phyloP scores from a whole-genome alignment of 2,797 vertebrate genomes.

The Xiphorhynchus erythropygius region DNA sequence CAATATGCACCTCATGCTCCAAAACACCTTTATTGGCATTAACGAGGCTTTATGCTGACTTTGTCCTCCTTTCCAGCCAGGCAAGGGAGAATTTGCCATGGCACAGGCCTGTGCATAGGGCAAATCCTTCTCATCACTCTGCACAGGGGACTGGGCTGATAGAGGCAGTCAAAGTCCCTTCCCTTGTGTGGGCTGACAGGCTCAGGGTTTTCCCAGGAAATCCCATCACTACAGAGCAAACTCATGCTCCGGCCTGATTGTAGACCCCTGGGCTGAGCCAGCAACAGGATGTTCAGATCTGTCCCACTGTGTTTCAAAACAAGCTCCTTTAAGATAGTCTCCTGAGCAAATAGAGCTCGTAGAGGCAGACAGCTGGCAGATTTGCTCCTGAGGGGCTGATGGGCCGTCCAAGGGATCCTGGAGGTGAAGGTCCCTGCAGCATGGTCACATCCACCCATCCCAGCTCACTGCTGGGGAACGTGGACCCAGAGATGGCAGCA shows the following conservation, averaged over 20 bases:
- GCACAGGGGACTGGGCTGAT: rapidly evolving
- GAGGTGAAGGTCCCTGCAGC: not conserved
- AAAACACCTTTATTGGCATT: not conserved
- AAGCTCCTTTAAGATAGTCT: not conserved
- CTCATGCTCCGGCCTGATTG: rapidly evolving
- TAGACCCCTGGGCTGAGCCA: not conserved
- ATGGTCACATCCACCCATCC: rapidly evolving
- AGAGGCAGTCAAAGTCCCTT: not conserved
- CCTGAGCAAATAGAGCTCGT: not conserved
- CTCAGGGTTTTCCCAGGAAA: not conserved
- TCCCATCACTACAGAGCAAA: not conserved
- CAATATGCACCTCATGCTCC: not conserved
- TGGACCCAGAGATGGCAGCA: not conserved
- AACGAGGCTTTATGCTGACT: not conserved
- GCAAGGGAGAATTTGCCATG: not conserved
- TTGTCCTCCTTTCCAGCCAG: not conserved
- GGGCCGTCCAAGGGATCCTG: not conserved
- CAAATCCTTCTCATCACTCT: not conserved
- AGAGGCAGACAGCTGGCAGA: rapidly evolving
- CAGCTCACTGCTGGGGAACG: not conserved
- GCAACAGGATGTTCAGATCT: not conserved
- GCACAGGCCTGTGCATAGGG: not conserved
- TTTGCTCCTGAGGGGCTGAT: not conserved
- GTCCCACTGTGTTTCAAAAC: not conserved
- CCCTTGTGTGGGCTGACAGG: not conserved